These are phyloP conservation scores for Campoplex nolae DNA, from an alignment of 2,888 invertebrate species.

Conservation along the genomic window DNA sequence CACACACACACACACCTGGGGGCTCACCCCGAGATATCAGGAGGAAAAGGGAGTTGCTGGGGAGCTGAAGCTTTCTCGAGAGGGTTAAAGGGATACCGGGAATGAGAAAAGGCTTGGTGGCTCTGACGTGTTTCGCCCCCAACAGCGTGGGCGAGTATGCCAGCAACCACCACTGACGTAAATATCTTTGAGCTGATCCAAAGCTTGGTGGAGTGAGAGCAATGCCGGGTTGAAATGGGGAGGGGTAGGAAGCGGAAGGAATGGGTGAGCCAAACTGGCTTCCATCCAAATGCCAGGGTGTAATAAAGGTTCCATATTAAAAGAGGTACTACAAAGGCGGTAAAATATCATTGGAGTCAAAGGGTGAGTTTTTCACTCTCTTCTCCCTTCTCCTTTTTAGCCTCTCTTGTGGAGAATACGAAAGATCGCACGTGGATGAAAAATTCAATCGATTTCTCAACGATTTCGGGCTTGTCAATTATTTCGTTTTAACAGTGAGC, in stretches of 20 bases:
- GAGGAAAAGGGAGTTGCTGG: conserved; percentile 19
- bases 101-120: conserved; percentile 41
- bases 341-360: conserved; percentile 42
- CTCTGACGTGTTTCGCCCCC: conserved; percentile 53
- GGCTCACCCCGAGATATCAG: conserved; percentile 32
- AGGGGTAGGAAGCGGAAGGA: conserved; percentile 24
- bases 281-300: conserved; percentile 73
- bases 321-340: conserved; percentile 67
- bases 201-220: conserved; percentile 39
- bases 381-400: neutral
- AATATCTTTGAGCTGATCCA: conserved; percentile 68
- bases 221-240: neutral
- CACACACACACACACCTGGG: conserved; percentile 36
- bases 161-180: conserved; percentile 64
- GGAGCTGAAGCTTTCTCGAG: conserved; percentile 31
- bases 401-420: neutral
- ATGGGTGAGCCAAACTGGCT: conserved; percentile 69
- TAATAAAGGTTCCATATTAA: conserved; percentile 74
- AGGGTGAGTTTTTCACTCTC: conserved; percentile 26
- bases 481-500: neutral
- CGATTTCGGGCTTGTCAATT: conserved; percentile 23
- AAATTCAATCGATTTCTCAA: conserved; percentile 32
- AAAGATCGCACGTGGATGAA: neutral
- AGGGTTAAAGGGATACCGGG: conserved; percentile 19
- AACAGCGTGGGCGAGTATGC: conserved; percentile 57